These are phyloP conservation scores for Ascidia mentula DNA, from an alignment of 23 tunicate genomes.

Conservation along the genomic window DNA sequence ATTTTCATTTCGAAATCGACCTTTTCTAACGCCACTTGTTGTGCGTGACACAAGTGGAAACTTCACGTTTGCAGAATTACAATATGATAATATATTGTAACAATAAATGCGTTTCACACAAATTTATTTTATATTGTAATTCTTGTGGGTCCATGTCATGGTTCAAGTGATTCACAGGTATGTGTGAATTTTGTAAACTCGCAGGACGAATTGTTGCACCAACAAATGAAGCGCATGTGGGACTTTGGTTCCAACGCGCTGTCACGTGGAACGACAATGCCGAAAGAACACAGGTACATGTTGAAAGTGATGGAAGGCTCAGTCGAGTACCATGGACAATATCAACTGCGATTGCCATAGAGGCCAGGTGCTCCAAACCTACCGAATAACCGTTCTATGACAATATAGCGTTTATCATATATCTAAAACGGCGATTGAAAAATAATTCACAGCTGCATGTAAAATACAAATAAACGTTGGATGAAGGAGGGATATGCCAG, in stretches of 20 bases:
- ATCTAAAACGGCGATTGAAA: conserved; percentile 15
- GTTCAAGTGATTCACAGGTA: neutral
- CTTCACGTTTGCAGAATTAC: no score
- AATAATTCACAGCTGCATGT: neutral
- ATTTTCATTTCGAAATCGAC: no score
- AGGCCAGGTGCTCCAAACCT: neutral
- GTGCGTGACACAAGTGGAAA: no score
- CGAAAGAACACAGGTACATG: neutral
- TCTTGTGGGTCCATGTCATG: neutral
- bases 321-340: conserved; percentile 12
- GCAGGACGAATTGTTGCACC: conserved; percentile 10
- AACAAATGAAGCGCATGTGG: conserved; percentile 1
- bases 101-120: no score
- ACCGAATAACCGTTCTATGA: conserved; percentile 14
- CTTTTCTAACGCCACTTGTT: no score
- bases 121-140: no score
- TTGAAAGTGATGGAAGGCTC: conserved; percentile 7
- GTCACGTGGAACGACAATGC: neutral
- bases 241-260: neutral
- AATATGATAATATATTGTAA: no score
- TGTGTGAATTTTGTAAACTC: neutral
- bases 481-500: conserved; percentile 18
- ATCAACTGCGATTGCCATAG: conserved; percentile 18
- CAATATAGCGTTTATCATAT: neutral
- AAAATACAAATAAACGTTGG: neutral